Percentiles rank a stretch among this genome's conserved stretches.
phyloP scores from a whole-genome alignment of 1,140 invertebrate genomes.

The Fopius arisanus region DNA sequence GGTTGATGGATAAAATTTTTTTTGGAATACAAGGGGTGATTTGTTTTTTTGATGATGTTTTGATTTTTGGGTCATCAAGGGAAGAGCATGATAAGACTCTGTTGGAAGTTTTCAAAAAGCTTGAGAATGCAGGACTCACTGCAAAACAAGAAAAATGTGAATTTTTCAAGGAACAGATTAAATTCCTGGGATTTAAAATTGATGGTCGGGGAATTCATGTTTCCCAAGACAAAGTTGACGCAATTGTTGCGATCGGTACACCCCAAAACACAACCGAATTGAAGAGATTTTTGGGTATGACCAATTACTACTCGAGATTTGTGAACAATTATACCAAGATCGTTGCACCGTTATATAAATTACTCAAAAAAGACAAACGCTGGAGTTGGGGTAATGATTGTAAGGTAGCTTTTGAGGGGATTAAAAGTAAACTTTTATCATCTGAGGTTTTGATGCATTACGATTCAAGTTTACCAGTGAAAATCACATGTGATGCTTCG shows the following conservation, averaged over 20 bases:
- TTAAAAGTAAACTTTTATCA: background rate
- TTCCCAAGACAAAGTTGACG: background rate
- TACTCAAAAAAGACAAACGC: background rate
- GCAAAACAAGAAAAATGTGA: constrained; percentile 7
- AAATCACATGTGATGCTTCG: constrained; percentile 10
- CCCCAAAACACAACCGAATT: constrained; percentile 1
- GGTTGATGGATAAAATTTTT: background rate
- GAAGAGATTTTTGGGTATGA: background rate
- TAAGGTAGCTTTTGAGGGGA: background rate
- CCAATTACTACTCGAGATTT: constrained; percentile 5
- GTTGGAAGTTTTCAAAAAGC: background rate
- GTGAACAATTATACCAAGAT: background rate
- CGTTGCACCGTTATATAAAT: background rate
- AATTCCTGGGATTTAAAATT: background rate
- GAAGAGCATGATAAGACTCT: background rate
- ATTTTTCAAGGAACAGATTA: background rate
- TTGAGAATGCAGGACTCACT: background rate
- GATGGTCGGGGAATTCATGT: background rate
- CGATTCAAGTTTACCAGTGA: background rate
- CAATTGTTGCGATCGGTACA: background rate
- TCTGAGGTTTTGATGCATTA: background rate
- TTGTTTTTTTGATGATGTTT: too few relatives aligned
- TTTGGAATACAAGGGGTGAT: background rate
- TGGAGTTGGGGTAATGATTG: background rate
- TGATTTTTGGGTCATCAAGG: background rate